phyloP scores from a whole-genome alignment of 2,113 vertebrate species.

The Etheostoma spectabile region DNA sequence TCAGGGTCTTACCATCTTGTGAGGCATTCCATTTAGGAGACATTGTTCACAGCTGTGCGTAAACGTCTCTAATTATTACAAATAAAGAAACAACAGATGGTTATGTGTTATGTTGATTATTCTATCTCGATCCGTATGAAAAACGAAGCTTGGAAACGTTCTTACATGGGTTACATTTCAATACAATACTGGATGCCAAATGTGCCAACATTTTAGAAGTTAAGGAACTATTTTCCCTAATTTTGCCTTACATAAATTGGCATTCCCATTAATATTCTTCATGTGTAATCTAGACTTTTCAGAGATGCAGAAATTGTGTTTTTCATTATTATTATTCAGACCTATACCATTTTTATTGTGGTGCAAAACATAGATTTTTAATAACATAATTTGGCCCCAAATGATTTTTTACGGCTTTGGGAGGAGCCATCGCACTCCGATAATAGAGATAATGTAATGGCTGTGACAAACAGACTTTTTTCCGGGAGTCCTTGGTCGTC shows the following conservation, averaged over 20 bases:
- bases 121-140: background rate
- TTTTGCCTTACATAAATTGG: background rate
- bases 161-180: too few species aligned
- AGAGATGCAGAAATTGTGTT: background rate
- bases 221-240: background rate
- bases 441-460: slow-evolving; percentile 58
- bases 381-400: background rate
- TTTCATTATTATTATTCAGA: background rate
- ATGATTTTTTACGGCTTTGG: background rate
- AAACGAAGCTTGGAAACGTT: background rate
- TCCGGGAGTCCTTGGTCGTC: slow-evolving; percentile 80
- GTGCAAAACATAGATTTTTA: background rate
- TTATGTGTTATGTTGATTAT: background rate
- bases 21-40: fast-evolving
- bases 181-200: background rate
- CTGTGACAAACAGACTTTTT: slow-evolving; percentile 53
- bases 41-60: background rate
- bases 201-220: background rate
- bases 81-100: background rate
- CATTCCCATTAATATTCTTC: background rate
- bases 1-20: background rate
- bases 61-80: background rate
- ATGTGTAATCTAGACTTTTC: background rate
- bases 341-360: background rate
- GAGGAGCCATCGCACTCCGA: background rate